These are phyloP conservation scores for Vireo griseus DNA, from an alignment of 2,797 vertebrate genomes.

Conservation along the genomic window DNA sequence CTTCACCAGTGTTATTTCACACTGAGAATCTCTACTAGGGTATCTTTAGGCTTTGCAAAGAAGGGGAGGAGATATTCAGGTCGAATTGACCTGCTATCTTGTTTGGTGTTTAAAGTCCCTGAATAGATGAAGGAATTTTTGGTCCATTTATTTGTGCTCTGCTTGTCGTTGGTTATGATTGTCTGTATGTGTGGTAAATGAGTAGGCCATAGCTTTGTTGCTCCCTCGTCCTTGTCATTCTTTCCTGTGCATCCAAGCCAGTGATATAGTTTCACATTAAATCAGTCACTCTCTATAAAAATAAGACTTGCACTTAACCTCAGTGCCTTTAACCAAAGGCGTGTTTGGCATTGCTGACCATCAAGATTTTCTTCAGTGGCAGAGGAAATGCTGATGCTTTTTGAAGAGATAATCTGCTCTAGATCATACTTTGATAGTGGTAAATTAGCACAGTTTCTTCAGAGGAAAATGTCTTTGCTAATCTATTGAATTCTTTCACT, in stretches of 20 bases:
- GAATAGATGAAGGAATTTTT: not conserved
- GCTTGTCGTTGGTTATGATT: not conserved
- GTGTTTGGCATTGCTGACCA: not conserved
- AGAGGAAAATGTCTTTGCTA: not conserved
- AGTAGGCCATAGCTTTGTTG: not conserved
- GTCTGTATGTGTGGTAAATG: not conserved
- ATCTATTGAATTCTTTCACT: conserved; percentile 25
- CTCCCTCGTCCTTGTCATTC: not conserved
- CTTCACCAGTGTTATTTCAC: not conserved
- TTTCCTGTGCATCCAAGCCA: not conserved
- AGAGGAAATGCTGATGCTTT: not conserved
- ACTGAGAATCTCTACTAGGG: not conserved
- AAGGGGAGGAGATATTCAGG: not conserved
- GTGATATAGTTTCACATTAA: not conserved
- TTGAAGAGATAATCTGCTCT: not conserved
- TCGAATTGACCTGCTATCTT: not conserved
- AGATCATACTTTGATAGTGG: not conserved
- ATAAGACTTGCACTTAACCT: not conserved
- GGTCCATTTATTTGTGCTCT: not conserved
- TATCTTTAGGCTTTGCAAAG: not conserved
- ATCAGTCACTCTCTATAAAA: not conserved
- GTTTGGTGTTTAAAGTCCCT: not conserved
- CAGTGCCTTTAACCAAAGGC: not conserved
- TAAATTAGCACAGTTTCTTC: conserved; percentile 19
- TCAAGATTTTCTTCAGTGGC: not conserved